Conservation (phyloP, 1,140 invertebrate genomes). For the Halesus radiatus region DNA sequence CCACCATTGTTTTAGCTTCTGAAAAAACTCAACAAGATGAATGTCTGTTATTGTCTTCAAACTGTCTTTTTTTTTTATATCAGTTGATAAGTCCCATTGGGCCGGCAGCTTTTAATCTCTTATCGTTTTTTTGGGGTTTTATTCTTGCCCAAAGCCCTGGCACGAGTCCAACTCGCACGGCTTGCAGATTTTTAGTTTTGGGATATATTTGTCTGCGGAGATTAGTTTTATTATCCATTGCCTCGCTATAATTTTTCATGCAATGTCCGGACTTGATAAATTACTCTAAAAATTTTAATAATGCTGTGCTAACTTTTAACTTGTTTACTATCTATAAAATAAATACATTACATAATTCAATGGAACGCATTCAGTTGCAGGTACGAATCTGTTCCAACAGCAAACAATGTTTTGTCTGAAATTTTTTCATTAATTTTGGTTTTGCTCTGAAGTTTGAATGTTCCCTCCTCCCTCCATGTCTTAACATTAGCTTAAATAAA, state of each 20-base stretch:
- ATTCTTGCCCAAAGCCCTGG: constrained; percentile 3
- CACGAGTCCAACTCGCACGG: not conserved
- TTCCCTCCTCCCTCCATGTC: not conserved
- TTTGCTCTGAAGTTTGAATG: constrained; percentile 3
- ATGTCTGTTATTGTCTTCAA: not conserved
- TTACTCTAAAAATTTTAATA: constrained; percentile 13
- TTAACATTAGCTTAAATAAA: constrained; percentile 37
- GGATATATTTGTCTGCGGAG: constrained; percentile 7
- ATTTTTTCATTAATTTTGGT: too few relatives aligned
- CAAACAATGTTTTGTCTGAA: too few relatives aligned
- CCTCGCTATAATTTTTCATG: not conserved
- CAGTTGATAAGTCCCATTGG: constrained; percentile 5
- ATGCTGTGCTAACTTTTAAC: too few relatives aligned
- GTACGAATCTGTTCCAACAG: too few relatives aligned
- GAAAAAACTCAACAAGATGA: not conserved
- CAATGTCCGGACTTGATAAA: not conserved
- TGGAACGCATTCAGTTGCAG: too few relatives aligned
- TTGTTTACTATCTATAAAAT: too few relatives aligned
- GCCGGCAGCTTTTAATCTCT: constrained; percentile 13
- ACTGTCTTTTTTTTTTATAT: not conserved
- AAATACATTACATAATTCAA: too few relatives aligned
- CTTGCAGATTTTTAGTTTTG: constrained; percentile 6
- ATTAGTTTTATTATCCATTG: constrained; percentile 17
- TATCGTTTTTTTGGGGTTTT: constrained; percentile 17
- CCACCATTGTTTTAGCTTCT: constrained; percentile 14